These are phyloP conservation scores for Rana temporaria DNA, from an alignment of 2,113 vertebrate species.

Conservation along the genomic window DNA sequence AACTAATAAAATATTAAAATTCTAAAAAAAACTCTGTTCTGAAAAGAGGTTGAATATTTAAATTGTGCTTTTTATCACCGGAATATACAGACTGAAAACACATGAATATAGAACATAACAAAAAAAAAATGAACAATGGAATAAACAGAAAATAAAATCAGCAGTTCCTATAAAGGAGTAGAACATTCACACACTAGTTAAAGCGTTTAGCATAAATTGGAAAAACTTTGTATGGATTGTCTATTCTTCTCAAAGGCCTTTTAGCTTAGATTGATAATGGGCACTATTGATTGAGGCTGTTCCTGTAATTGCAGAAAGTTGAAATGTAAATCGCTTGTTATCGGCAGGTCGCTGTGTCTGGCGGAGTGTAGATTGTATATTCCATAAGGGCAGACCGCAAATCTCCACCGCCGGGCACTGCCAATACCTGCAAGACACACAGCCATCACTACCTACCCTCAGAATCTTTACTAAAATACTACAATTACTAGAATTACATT, in stretches of 20 bases:
- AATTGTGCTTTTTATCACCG: too few species aligned
- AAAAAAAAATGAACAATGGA: too few species aligned
- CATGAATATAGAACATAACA: too few species aligned
- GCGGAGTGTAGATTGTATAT: not conserved
- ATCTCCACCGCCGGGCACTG: not conserved
- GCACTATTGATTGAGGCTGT: slow-evolving; percentile 39
- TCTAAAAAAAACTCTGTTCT: too few species aligned
- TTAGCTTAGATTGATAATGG: slow-evolving; percentile 39
- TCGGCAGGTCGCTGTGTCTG: slow-evolving; percentile 37
- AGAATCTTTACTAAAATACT: too few species aligned
- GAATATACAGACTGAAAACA: not conserved
- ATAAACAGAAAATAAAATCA: not conserved
- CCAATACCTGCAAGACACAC: too few species aligned
- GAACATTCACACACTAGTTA: too few species aligned
- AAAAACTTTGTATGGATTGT: not conserved
- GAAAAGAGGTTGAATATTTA: too few species aligned
- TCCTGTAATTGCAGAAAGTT: slow-evolving; percentile 54
- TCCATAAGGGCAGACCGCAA: slow-evolving; percentile 32
- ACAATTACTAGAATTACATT: too few species aligned
- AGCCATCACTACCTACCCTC: too few species aligned
- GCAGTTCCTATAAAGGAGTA: too few species aligned
- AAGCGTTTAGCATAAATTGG: not conserved
- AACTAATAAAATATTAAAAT: too few species aligned
- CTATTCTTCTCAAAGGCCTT: slow-evolving; percentile 25
- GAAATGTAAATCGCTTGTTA: slow-evolving; percentile 38